A percentile compares a stretch with the other conserved stretches of the same genome.
phyloP scores from a whole-genome alignment of 2,113 vertebrate species.

The Engraulis encrasicolus region DNA sequence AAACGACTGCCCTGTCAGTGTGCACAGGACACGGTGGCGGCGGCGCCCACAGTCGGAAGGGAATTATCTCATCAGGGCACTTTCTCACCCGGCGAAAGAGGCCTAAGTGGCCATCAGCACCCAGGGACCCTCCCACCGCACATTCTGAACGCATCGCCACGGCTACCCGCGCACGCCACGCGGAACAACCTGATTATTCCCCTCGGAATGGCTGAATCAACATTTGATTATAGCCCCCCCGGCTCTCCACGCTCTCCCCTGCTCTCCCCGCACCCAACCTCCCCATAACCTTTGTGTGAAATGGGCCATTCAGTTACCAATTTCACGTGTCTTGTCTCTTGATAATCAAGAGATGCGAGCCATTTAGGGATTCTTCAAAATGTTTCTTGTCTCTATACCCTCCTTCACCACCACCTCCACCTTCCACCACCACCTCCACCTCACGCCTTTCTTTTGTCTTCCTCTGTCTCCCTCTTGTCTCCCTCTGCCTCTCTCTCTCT shows the following conservation, averaged over 20 bases:
- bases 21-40: too few species aligned
- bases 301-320: conserved; percentile 64
- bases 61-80: conserved; percentile 66
- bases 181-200: conserved; percentile 76
- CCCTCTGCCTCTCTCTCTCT: too few species aligned
- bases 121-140: conserved; percentile 68
- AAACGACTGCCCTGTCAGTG: neutral
- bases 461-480: too few species aligned
- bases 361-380: conserved; percentile 17
- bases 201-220: conserved; percentile 74
- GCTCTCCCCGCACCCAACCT: conserved; percentile 31
- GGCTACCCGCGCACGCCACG: conserved; percentile 68
- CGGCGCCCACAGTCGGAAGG: conserved; percentile 51
- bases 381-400: neutral
- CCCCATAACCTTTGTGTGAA: conserved; percentile 55
- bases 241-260: too few species aligned
- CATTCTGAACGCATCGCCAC: conserved; percentile 65
- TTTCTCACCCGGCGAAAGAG: conserved; percentile 71
- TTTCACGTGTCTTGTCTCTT: conserved; percentile 65
- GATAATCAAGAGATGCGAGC: conserved; percentile 72
- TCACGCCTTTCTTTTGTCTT: too few species aligned
- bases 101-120: conserved; percentile 77
- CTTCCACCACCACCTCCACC: too few species aligned
- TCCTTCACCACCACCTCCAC: too few species aligned
- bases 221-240: conserved; percentile 79